Evolutionary conservation across 37 sponge, comb jelly and placozoan genomes (phyloP), one percentile per base, ranked within the genome.

Genomic region (Dysidea cf. avara): DNA sequence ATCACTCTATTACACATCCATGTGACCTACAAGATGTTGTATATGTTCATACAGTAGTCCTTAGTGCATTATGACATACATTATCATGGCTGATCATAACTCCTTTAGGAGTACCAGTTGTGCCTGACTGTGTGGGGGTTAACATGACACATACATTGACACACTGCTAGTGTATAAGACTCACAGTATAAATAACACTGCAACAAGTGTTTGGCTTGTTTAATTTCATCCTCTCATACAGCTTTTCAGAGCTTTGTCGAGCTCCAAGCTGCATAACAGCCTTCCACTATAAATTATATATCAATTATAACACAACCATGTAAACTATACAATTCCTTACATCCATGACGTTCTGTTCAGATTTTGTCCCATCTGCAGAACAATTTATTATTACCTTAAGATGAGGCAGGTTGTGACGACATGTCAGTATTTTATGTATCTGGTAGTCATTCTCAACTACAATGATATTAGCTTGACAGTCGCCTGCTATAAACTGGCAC

Each of bases 61-160:
- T n/a, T n/a, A n/a, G n/a, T n/a, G n/a, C n/a, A 43, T 43, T 9
- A 43, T 9, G 0, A 56, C 92, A 80, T 14, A 96, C 96, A 85
- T 96, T 96, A 58, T 96, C 96, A 79, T 96, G 96, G 56, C 94
- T 92, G 48, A 96, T 53, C 93, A 96, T 88, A 1, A 82, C 96
- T 61, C 96, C 96, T 53, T 96, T 92, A 2, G 96, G 72, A n/a
- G 57, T 26, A 3, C 16, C 35, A 53, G 32, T 24, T 14, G 35
- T 69, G 26, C 46, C 46, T 43, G 46, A 43, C 46, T 43, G 46
- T n/a, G 46, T 12, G 46, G 7, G 9, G 9, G 46, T 5, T 9
- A 43, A 43, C 5, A 30, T 26, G 5, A 9, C 3, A 38, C 35
- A 40, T 2, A 71, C 13, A 17, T 11, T 9, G n/a, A 34, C 22